Evolutionary conservation across 2,113 vertebrate genomes (phyloP), one percentile per base, ranked within the genome.

Genomic region (Morphnarchus princeps): DNA sequence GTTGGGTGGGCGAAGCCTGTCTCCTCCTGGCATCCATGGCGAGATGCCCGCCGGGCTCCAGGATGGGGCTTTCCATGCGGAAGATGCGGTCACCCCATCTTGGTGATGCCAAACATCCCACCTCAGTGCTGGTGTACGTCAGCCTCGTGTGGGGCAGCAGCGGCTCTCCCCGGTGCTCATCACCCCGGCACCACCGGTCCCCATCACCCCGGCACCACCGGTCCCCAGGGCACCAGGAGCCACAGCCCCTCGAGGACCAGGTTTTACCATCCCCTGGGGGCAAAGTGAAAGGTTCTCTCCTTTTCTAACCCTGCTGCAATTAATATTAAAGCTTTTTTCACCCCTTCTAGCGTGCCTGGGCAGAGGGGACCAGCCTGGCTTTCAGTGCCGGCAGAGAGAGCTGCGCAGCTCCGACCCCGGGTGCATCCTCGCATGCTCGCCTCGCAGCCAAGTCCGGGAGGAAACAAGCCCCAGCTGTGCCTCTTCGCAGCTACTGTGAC

Each of bases 401-500:
- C 67, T 47, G 43, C 2, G 0, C 49, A 77, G 26, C 55, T 36
- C 38, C 3, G 1, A 40, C 43, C 29, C 87, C 0, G 6, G 38
- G 22, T 0, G 3, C 83, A 38, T 87, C 78, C 74, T 36, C 36
- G 29, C 94, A 77, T 54, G 83, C 89, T 96, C 61, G 11, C 42
- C 65, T 45, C 3, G 26, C 28, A 13, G 95, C 94, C 91, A 95
- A 95, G 79, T 31, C 74, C 1, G 3, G 81, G 89, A 93, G 66
- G 90, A 95, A 90, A 95, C 86, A 67, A 89, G 66, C 62, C 91
- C 93, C 95, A 95, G 93, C 95, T 95, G 96, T 28, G 90, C 71
- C 79, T 95, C 86, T 76, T 84, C 21, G 2, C 94, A 62, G 72
- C 87, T 87, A 83, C 93, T 5, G 47, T 42, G 85, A 81, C 83